Evolutionary conservation across 2,113 vertebrate species (phyloP), one percentile per base, ranked within the genome.

Genomic region (Melanerpes formicivorus): DNA sequence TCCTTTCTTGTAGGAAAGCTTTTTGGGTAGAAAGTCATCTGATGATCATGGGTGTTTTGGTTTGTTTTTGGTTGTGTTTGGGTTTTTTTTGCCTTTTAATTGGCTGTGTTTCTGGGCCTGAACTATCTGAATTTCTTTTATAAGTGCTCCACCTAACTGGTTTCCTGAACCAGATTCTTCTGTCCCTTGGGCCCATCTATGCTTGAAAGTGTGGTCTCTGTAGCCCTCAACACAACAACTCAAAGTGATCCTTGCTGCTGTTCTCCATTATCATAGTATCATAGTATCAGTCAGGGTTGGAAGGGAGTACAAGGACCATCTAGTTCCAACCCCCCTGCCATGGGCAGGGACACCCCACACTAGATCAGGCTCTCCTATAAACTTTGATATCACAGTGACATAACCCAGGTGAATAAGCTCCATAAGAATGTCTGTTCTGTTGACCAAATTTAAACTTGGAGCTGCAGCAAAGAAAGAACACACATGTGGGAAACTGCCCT

Each of bases 331-430:
- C 34, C 34, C 34, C 34, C 34, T 34, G 34, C 34, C 34, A 34
- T 34, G 34, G 34, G 34, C 34, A 34, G 34, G 34, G 7, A 34
- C 34, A 34, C 34, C 34, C 34, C 34, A 34, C 34, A 34, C 34
- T 34, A 34, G 34, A 34, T 34, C 34, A 34, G 34, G 19, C 10
- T 80, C 0, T 76, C 22, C 44, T 90, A 8, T 44, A 52, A 48
- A 19, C 9, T 56, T 85, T 30, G 2, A 3, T 8, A 9, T 30
- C 1, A 14, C 75, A 79, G 27, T 29, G n/a, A n/a, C 2, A 0
- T 44, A 37, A 69, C 13, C 59, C 44, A 63, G 34, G 34, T 65
- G 63, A 87, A 84, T 64, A 44, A 75, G 30, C 62, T 26, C 9
- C 5, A 18, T 81, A 48, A 69, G 88, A 79, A 74, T 42, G 6